Conservation (phyloP, 2,888 invertebrate genomes). For the Barypeithes pellucidus region DNA sequence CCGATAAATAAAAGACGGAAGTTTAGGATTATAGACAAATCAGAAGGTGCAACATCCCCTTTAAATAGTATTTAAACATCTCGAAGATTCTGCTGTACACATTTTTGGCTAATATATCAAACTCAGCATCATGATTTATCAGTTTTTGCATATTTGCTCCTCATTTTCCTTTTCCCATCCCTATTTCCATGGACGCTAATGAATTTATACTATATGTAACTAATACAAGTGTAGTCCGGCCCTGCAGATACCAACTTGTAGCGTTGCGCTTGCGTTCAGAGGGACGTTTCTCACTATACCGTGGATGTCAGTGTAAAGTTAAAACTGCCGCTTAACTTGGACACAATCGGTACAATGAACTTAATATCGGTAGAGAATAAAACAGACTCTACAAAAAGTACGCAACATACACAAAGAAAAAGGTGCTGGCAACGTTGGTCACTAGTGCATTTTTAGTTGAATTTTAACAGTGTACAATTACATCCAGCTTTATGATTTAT, state of each 20-base stretch:
- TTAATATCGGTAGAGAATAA: slow-evolving; percentile 54
- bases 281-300: slow-evolving; percentile 59
- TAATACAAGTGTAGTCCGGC: slow-evolving; percentile 24
- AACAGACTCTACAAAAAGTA: slow-evolving; percentile 44
- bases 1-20: too few relatives aligned
- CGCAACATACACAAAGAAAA: slow-evolving; percentile 27
- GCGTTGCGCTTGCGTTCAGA: slow-evolving; percentile 57
- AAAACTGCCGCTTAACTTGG: slow-evolving; percentile 59
- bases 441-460: slow-evolving; percentile 11
- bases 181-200: too few relatives aligned
- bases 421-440: slow-evolving; percentile 26
- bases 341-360: slow-evolving; percentile 60
- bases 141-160: too few relatives aligned
- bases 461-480: slow-evolving; percentile 28
- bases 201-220: not conserved
- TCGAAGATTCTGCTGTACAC: too few relatives aligned
- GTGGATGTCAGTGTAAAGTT: slow-evolving; percentile 61
- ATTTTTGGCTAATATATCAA: too few relatives aligned
- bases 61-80: too few relatives aligned
- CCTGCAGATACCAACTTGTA: slow-evolving; percentile 52
- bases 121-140: too few relatives aligned
- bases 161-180: too few relatives aligned
- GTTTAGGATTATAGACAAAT: too few relatives aligned
- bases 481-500: not conserved
- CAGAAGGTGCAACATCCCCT: too few relatives aligned